Evolutionary conservation across 2,113 vertebrate species (phyloP).

Genomic region (Datnioides undecimradiatus): DNA sequence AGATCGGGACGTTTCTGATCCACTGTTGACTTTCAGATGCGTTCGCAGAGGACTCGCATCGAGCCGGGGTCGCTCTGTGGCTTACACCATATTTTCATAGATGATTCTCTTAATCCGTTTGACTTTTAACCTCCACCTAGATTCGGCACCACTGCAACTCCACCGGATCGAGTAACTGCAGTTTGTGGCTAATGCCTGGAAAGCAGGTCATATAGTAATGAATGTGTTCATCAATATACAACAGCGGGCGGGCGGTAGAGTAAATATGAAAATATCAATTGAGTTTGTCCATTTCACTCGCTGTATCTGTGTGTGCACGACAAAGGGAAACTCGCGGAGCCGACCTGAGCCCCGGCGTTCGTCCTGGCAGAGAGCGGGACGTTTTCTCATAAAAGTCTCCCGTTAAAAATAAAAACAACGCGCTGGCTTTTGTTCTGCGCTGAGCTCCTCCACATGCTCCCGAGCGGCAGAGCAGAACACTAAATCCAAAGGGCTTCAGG

Average conservation of each 20-base stretch:
- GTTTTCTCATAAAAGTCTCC: constrained; percentile 36
- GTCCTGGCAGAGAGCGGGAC: constrained; percentile 18
- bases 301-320: background rate
- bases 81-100: constrained; percentile 62
- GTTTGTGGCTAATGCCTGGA: background rate
- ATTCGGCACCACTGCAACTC: constrained; percentile 6
- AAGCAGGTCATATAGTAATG: background rate
- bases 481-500: background rate
- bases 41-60: background rate
- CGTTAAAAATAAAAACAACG: constrained; percentile 28
- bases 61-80: constrained; percentile 31
- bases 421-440: background rate
- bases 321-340: constrained; percentile 9
- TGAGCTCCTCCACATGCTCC: constrained; percentile 44
- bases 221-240: background rate
- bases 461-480: background rate
- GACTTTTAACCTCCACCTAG: constrained; percentile 52
- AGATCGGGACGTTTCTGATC: constrained; percentile 26
- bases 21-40: constrained; percentile 13
- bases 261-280: constrained; percentile 6
- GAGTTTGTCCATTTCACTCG: background rate
- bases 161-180: background rate
- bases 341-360: background rate
- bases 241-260: background rate
- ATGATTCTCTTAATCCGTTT: constrained; percentile 52